phyloP scores from a whole-genome alignment of 92 coral and sea anemone species.

The Actinostola sp. region DNA sequence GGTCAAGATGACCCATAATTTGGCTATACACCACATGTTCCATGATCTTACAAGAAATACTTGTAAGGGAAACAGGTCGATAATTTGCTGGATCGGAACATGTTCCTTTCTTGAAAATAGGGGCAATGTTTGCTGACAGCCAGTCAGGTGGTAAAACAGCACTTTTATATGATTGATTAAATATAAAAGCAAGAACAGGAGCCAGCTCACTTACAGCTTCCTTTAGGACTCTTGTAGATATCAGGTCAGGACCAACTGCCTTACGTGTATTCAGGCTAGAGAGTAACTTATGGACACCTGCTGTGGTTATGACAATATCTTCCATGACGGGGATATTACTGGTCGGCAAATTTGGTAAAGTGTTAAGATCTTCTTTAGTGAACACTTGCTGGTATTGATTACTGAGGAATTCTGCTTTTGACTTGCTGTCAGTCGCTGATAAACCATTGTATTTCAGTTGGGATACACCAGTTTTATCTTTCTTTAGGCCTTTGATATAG shows the following conservation, averaged over 20 bases:
- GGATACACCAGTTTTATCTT: slow-evolving; percentile 33
- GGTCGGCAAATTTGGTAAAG: slow-evolving; percentile 25
- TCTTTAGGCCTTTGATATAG: slow-evolving; percentile 13
- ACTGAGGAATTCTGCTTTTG: slow-evolving; percentile 23
- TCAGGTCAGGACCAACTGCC: slow-evolving; percentile 42
- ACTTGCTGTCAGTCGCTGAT: slow-evolving; percentile 31
- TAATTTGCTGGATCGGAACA: slow-evolving; percentile 32
- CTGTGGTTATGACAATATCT: slow-evolving; percentile 14
- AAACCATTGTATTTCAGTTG: slow-evolving; percentile 25
- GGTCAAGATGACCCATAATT: slow-evolving; percentile 33
- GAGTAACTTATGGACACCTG: slow-evolving; percentile 33
- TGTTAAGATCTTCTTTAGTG: slow-evolving; percentile 33
- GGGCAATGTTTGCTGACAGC: slow-evolving; percentile 28
- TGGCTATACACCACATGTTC: slow-evolving; percentile 30
- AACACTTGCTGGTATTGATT: slow-evolving; percentile 45
- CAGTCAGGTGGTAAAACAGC: slow-evolving; percentile 23
- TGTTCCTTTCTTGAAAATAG: slow-evolving; percentile 22
- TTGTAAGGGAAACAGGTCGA: slow-evolving; percentile 28
- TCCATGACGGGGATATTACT: slow-evolving; percentile 28
- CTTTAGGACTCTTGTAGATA: slow-evolving; percentile 45
- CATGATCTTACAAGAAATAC: slow-evolving; percentile 28
- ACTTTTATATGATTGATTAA: slow-evolving; percentile 22
- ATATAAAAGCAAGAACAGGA: slow-evolving; percentile 33
- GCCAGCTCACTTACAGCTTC: slow-evolving; percentile 41
- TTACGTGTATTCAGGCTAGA: slow-evolving; percentile 21